phyloP scores from a whole-genome alignment of 2,888 invertebrate genomes.

The Rhagophthalmus giganteus region DNA sequence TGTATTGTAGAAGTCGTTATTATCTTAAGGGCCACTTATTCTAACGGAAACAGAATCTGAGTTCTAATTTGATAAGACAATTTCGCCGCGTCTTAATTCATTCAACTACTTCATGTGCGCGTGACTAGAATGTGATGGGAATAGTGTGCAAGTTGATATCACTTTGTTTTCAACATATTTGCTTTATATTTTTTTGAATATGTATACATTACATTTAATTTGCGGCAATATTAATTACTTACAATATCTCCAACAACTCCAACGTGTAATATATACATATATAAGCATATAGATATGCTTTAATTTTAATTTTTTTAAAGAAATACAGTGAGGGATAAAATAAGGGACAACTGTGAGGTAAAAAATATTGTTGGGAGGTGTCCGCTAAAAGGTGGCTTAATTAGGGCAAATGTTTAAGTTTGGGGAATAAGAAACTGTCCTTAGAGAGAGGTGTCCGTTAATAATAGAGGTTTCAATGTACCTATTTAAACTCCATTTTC shows the following conservation, averaged over 20 bases:
- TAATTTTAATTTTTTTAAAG: too few species aligned
- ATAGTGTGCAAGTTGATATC: constrained; percentile 26
- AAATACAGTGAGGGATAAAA: too few species aligned
- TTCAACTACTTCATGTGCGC: constrained; percentile 28
- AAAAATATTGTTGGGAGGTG: too few species aligned
- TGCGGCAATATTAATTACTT: neutral
- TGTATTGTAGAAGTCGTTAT: constrained; percentile 30
- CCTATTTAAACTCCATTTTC: too few species aligned
- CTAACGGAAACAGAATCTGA: constrained; percentile 33
- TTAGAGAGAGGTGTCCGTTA: too few species aligned
- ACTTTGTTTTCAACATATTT: constrained; percentile 15
- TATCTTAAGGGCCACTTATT: constrained; percentile 35
- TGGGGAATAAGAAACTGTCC: too few species aligned
- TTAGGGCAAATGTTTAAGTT: too few species aligned
- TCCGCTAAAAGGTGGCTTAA: too few species aligned
- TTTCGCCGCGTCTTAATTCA: constrained; percentile 34
- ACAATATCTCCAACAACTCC: neutral
- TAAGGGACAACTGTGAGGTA: too few species aligned
- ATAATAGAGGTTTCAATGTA: too few species aligned
- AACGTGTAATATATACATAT: too few species aligned
- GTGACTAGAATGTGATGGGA: constrained; percentile 31
- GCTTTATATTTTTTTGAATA: constrained; percentile 4
- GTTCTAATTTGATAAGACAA: constrained; percentile 37
- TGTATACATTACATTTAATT: neutral
- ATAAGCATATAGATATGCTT: too few species aligned